phyloP scores from a whole-genome alignment of 2,113 vertebrate genomes.

The Brachyhypopomus gauderio region DNA sequence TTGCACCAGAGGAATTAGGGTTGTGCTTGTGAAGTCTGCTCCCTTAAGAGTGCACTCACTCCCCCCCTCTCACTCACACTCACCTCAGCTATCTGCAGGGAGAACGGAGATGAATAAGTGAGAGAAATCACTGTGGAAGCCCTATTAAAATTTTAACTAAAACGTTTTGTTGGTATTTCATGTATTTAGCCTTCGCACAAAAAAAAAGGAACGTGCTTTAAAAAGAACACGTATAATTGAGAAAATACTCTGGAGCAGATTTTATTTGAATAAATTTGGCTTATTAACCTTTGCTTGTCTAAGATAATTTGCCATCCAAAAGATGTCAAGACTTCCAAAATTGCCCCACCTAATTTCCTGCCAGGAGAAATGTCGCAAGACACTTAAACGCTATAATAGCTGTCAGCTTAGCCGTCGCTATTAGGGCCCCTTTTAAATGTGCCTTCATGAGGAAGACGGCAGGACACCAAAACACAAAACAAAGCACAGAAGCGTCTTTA shows the following conservation, averaged over 20 bases:
- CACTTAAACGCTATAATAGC: conserved; percentile 22
- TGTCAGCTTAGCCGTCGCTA: conserved; percentile 7
- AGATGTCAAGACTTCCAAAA: conserved; percentile 30
- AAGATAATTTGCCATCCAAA: conserved; percentile 32
- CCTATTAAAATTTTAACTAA: conserved; percentile 77
- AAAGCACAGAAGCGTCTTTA: neutral
- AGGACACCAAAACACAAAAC: neutral
- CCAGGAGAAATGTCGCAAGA: neutral
- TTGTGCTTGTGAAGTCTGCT: conserved; percentile 74
- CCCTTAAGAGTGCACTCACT: conserved; percentile 69
- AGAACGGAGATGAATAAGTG: conserved; percentile 73
- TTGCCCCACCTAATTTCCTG: conserved; percentile 16
- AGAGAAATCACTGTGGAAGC: conserved; percentile 77
- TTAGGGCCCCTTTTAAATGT: conserved; percentile 2
- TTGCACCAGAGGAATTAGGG: conserved; percentile 81
- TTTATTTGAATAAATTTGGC: conserved; percentile 71
- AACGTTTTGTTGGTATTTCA: conserved; percentile 77
- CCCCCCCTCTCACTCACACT: conserved; percentile 66
- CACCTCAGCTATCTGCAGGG: conserved; percentile 52
- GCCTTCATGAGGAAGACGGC: neutral
- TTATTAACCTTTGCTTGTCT: conserved; percentile 68
- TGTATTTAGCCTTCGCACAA: conserved; percentile 75
- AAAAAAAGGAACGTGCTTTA: conserved; percentile 76
- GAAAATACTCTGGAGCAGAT: conserved; percentile 68
- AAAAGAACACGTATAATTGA: conserved; percentile 70